phyloP scores from a whole-genome alignment of 2,113 vertebrate genomes.

The Paedocypris sp. region DNA sequence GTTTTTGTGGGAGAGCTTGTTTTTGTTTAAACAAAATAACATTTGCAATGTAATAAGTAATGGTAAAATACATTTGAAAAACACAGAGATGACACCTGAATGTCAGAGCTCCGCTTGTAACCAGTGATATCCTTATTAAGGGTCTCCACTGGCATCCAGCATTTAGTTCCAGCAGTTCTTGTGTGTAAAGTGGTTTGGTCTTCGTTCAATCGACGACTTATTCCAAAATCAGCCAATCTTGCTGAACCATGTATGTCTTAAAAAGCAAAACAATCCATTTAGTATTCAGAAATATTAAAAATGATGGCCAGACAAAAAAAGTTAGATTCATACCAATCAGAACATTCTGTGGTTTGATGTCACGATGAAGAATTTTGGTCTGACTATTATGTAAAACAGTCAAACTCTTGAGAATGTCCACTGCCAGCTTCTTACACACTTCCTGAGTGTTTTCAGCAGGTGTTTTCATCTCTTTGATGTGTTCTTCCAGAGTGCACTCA shows the following conservation, averaged over 20 bases:
- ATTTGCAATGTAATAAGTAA: no score
- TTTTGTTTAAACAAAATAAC: not conserved
- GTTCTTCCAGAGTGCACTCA: conserved; percentile 53
- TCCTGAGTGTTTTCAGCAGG: not conserved
- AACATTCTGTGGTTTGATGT: conserved; percentile 58
- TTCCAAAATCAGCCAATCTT: conserved; percentile 51
- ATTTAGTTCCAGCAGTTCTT: conserved; percentile 41
- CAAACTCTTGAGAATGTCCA: conserved; percentile 40
- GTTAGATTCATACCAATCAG: conserved; percentile 44
- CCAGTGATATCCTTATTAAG: conserved; percentile 2
- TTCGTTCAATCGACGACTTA: conserved; percentile 40
- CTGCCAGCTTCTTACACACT: conserved; percentile 15
- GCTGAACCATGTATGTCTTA: conserved; percentile 38
- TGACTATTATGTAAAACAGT: conserved; percentile 35
- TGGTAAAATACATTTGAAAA: not conserved
- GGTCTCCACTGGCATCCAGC: conserved; percentile 51
- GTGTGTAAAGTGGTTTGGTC: conserved; percentile 40
- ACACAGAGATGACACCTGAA: conserved; percentile 56
- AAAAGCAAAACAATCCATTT: not conserved
- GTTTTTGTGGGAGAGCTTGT: no score
- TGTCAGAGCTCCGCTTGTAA: conserved; percentile 48
- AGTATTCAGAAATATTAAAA: no score
- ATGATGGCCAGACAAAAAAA: not conserved
- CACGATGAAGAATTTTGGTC: conserved; percentile 43
- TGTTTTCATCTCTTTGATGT: conserved; percentile 11